Evolutionary conservation across 92 coral and sea anemone genomes (phyloP), one percentile per base, ranked within the genome.

Genomic region (Ricordea florida): DNA sequence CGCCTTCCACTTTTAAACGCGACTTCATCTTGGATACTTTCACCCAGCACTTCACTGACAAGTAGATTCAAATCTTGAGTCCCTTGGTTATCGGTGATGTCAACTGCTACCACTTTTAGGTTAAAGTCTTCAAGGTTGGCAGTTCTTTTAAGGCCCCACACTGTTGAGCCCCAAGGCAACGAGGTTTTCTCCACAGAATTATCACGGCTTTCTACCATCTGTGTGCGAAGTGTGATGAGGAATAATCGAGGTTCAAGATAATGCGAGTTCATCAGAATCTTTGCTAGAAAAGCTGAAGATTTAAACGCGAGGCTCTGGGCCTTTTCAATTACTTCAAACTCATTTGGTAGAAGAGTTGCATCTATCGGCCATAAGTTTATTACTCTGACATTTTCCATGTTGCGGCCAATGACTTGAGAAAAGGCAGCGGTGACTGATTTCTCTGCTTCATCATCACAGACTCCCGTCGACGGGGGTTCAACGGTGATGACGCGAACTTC

Each of bases 141-240:
- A 3, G 91, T 80, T 69, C 87, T 49, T 37, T 87, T 53, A 30
- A 86, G 78, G 25, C 91, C 91, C 69, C 76, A 64, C 6, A 77
- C 73, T 18, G 87, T 72, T 14, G 79, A 37, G 5, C 79, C 62
- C 91, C 91, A 86, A 5, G 91, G 91, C 43, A 86, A 50, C 70
- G 29, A 32, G 38, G 25, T 35, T n/a, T 17, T 38, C 43, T 42
- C 77, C n/a, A n/a, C 4, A 6, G 51, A 3, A 57, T 59, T 10
- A 26, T 79, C 57, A 0, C 36, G 53, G 17, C 60, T 24, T 1
- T 60, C 7, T 25, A 79, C 25, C 15, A 69, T 38, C 23, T 79
- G 85, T 24, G 85, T 62, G 66, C 66, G 55, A 38, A 78, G 40
- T 31, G 70, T 55, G 17, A 79, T 64, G 5, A 70, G 57, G 33